phyloP scores from a whole-genome alignment of 1,140 invertebrate genomes.

The Drosophila prosaltans region DNA sequence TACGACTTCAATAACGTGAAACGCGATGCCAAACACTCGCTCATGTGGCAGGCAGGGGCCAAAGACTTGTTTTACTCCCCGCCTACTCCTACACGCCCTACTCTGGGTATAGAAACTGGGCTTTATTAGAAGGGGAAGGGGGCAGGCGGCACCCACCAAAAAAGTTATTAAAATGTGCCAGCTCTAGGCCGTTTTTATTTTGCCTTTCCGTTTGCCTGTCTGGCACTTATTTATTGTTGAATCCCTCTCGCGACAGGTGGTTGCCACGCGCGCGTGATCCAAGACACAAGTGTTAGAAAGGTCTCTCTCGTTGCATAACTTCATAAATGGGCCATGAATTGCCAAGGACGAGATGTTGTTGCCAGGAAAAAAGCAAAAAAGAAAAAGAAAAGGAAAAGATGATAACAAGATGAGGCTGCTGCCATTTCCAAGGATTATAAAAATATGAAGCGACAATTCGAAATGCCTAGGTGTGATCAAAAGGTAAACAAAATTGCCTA shows the following conservation, averaged over 20 bases:
- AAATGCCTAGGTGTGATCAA: not conserved
- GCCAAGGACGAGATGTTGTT: not conserved
- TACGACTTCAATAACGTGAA: slow-evolving; percentile 77
- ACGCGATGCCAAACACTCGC: slow-evolving; percentile 35
- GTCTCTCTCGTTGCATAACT: slow-evolving; percentile 31
- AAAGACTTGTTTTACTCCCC: not conserved
- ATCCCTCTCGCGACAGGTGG: slow-evolving; percentile 71
- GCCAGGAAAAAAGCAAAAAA: too few species aligned
- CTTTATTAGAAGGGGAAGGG: not conserved
- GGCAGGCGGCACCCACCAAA: slow-evolving; percentile 39
- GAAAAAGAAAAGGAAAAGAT: not conserved
- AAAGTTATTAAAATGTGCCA: slow-evolving; percentile 79
- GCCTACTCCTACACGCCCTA: not conserved
- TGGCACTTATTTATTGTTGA: slow-evolving; percentile 56
- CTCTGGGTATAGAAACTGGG: not conserved
- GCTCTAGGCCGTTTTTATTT: slow-evolving; percentile 32
- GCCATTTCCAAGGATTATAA: slow-evolving; percentile 6
- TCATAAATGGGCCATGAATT: slow-evolving; percentile 41
- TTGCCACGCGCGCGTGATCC: slow-evolving; percentile 44
- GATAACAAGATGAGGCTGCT: slow-evolving; percentile 13
- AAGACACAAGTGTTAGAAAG: slow-evolving; percentile 30
- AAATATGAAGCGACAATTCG: slow-evolving; percentile 12
- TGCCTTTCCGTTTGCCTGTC: slow-evolving; percentile 31
- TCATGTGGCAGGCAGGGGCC: slow-evolving; percentile 35
- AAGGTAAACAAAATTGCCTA: not conserved